These are phyloP conservation scores for Alca torda DNA, from an alignment of 2,797 vertebrate species.

Conservation along the genomic window DNA sequence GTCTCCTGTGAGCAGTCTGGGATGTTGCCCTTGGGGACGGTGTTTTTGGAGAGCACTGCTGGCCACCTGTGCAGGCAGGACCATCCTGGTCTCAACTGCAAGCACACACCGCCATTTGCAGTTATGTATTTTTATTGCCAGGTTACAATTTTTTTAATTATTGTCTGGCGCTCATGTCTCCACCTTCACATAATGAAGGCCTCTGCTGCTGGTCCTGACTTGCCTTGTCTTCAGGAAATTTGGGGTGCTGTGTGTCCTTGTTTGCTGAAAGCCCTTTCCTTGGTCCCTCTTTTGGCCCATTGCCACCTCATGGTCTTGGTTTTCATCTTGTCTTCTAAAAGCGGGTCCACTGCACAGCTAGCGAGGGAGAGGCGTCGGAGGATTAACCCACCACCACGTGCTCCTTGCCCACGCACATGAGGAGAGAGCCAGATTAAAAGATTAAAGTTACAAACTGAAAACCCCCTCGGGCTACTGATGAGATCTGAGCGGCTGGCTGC, in stretches of 20 bases:
- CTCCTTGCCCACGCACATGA: not conserved
- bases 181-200: not conserved
- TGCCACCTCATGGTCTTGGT: not conserved
- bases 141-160: not conserved
- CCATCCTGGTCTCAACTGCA: not conserved
- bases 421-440: not conserved
- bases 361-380: not conserved
- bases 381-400: not conserved
- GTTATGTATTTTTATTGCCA: not conserved
- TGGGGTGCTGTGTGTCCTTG: not conserved
- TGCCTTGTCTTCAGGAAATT: not conserved
- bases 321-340: not conserved
- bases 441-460: slow-evolving; percentile 32
- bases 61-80: not conserved
- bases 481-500: slow-evolving; percentile 8
- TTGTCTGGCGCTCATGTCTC: not conserved
- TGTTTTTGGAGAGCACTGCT: not conserved
- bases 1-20: not conserved
- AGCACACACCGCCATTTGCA: not conserved
- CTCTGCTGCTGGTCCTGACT: not conserved
- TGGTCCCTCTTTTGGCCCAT: not conserved
- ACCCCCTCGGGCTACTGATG: slow-evolving; percentile 1
- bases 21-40: not conserved
- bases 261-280: not conserved
- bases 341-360: accelerated